Base-by-base conservation (phyloP, 2,888 invertebrate species). In the Pycnomerus fuliginosus region DNA sequence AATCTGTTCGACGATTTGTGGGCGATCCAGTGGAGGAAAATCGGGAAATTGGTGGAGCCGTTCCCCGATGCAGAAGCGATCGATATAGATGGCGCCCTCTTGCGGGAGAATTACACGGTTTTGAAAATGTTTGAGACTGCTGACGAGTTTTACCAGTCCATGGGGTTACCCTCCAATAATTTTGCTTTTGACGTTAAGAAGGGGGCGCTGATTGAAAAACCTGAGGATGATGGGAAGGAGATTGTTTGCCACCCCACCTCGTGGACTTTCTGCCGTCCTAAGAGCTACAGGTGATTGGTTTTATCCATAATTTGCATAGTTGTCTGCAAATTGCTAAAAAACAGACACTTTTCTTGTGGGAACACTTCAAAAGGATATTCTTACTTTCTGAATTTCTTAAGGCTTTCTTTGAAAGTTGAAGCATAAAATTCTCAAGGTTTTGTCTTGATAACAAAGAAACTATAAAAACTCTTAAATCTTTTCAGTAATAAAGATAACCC, bases 1-100 rank as follows among this genome's bases (percentile, higher is more conserved):
- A 85, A 87, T 69, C 61, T 87, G 34, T 69, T 85, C 51, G 85
- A 85, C 80, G 83, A 83, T 53, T 73, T 83, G 67, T 84, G 83
- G 83, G 81, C 80, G 1, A 83, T 84, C 63, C 74, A 76, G 32
- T 84, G 83, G 83, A 74, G 74, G 44, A 72, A 74, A 43, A 48
- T 77, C 1, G 68, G 65, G 22, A 66, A 74, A 17, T 70, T 77
- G 47, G 76, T 83, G 8, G 75, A 72, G 47, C 74, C 72, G 0
- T 78, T 73, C 54, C 76, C 78, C 0, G 64, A 71, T 28, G 66
- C 60, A 1, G 57, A 56, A 16, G 62, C 69, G 10, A 60, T 78
- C 10, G 77, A 80, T 58, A 75, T 81, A 13, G 80, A 82, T 1
- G 68, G 68, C 17, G 67, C 75, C 2, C 67, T 79, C 57, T 63